Evolutionary conservation across 2,113 vertebrate species (phyloP), one percentile per base, ranked within the genome.

Genomic region (Notechis scutatus): DNA sequence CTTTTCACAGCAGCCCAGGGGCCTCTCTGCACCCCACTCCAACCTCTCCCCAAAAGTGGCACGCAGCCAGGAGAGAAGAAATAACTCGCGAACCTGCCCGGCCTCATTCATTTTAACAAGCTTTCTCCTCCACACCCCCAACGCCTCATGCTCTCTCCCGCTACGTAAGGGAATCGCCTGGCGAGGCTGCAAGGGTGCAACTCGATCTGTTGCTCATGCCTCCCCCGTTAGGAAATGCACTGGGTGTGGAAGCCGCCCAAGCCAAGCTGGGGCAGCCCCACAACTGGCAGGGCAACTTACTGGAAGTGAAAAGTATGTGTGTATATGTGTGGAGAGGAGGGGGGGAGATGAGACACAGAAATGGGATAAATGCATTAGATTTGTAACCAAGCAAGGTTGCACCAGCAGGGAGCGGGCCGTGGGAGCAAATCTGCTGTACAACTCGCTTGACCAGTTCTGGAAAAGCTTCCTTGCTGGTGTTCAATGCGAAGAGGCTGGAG

Each of bases 251-350:
- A 34, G 74, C 18, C 2, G 0, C 18, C 34, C 69, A 20, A 20
- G 15, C 69, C 5, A 2, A 81, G n/a, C 15, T 34, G n/a, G 69
- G n/a, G 15, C 69, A 39, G n/a, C n/a, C 18, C 74, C 74, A 39
- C 74, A 81, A 42, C 74, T 81, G 74, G 74, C 74, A 42, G 18
- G 74, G 74, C 18, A 81, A 81, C 74, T 81, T 81, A 34, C 34
- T 81, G 74, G 74, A 69, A 29, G 29, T 34, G 29, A 69, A 81
- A 26, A 61, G 24, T 61, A 1, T 26, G 59, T 26, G 24, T 26
- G 57, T 3, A 3, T 57, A 1, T 59, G 59, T 26, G 59, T 1
- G 23, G 0, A 8, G 9, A 2, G 0, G 8, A 0, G 34, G 15
- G 29, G 64, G n/a, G 2, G 12, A 45, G 1, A 12, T 1, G 26